Base-by-base conservation (phyloP, 2,888 invertebrate species). In the Bellardia pandia region DNA sequence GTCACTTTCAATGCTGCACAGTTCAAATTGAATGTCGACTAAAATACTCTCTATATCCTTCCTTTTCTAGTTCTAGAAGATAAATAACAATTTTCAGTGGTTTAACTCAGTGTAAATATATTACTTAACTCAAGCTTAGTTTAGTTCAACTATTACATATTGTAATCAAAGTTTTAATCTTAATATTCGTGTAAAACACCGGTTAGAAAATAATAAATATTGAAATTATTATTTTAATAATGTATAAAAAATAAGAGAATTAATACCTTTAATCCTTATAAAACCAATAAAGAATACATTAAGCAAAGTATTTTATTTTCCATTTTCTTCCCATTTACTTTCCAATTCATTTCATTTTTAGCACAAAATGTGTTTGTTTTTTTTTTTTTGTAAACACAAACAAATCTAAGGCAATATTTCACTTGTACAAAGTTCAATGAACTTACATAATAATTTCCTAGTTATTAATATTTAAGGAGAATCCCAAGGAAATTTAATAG, bases 291-390 rank as follows among this genome's bases (percentile, higher is more conserved):
- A 23, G 30, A 16, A 56, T 33, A 16, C 45, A n/a, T 77, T 58
- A 9, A 33, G 8, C 2, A 11, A 58, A 1, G 37, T 37, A 76
- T 76, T 51, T 45, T 37, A 16, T 56, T 68, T 56, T 6, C 37
- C 13, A 13, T 71, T 71, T 4, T 7, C 6, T 40, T 16, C 2
- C 8, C 4, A 23, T 71, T 53, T 11, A 30, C 58, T 58, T 30
- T 42, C 16, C 60, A 48, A n/a, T 51, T 51, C 37, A 23, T 76
- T 53, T 14, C 40, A 30, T 51, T 66, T 66, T 40, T 51, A 40
- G 45, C 51, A 51, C 23, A 40, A 64, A 40, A n/a, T 4, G 16
- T 53, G 23, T 23, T 23, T 23, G 23, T 13, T 16, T 8, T 56
- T 16, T 23, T 56, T 2, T 16, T 23, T 56, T 23, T 1, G 8